Evolutionary conservation across 1,140 invertebrate species (phyloP), one percentile per base, ranked within the genome.

Genomic region (Cherax destructor): DNA sequence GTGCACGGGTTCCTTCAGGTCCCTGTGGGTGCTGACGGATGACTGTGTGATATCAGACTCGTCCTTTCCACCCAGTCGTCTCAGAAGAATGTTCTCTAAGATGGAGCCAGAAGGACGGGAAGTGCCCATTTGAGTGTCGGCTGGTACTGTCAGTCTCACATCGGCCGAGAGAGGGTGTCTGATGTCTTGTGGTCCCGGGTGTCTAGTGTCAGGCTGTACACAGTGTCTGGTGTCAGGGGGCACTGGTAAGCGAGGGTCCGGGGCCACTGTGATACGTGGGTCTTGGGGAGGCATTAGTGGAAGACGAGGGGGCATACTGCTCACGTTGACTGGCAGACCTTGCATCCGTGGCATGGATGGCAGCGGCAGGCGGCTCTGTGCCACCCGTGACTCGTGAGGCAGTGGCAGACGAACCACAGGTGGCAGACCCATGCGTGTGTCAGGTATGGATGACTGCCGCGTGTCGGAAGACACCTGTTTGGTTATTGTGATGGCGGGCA

Each of bases 241-340:
- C 52, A 89, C 80, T 1, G 87, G 83, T 52, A 92, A 80, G 41
- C 90, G 91, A 0, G 86, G 83, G 65, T 93, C 92, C 30, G 92
- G 92, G 13, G 90, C 91, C 21, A 93, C 92, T 0, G 92, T 93
- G 59, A 93, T 86, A 2, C 92, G 61, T 52, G 92, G 92, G 65
- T 93, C 92, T 83, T 93, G 92, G 56, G 92, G 92, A 21, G 92
- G 92, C 74, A 92, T 79, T 77, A 74, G 77, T 10, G 92, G 83
- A 4, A 90, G 52, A 41, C 90, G 77, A 13, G 84, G 41, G 5
- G 88, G 77, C 85, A 87, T 81, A 41, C 59, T 65, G 49, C 65
- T 59, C n/a, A 91, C 84, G 18, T 30, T 69, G 65, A 84, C 24
- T 13, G 83, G 47, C 76, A 91, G 30, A 10, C 90, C 90, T 6